Base-by-base conservation (phyloP, 2,888 invertebrate genomes). In the Drosophila leonis region DNA sequence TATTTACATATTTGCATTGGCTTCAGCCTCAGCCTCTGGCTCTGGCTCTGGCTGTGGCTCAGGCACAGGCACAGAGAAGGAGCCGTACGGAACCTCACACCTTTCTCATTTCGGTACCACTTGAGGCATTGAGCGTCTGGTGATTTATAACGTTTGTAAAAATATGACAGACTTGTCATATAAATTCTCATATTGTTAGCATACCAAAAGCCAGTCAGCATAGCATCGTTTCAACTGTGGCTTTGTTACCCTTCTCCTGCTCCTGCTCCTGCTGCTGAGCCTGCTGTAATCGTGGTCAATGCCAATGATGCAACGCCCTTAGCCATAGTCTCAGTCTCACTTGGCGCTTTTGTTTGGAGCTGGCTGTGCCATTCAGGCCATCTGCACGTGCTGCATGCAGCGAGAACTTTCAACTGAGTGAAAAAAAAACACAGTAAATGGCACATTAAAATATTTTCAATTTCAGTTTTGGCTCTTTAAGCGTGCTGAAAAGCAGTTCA, bases 131-230 rank as follows among this genome's bases (percentile, higher is more conserved):
- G 80, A 59, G 66, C 62, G 74, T 67, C 64, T 9, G 55, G 65
- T 88, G 88, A 88, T 88, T 88, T 88, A 88, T 88, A 83, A 83
- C 88, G 85, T 87, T 87, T 83, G 88, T 88, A 88, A 88, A 88
- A 88, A 87, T 88, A 88, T 88, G 88, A 88, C 88, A 88, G 83
- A 87, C 88, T 78, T 88, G 88, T 88, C 88, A 83, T 87, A 88
- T 88, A 88, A 88, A 88, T 88, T 88, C 88, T 80, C 82, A 87
- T 82, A 88, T 88, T 88, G 88, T 88, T 88, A 88, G 85, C 85
- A 72, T 65, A 65, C 79, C 64, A 65, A 63, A 60, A 64, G 46
- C 66, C 63, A 55, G 55, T 7, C 64, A 64, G n/a, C 64, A 13
- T 35, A 42, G 52, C 59, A 72, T 59, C 72, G 59, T 63, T 73